Conservation (phyloP, 2,888 invertebrate genomes). For the Adela reaumurella region DNA sequence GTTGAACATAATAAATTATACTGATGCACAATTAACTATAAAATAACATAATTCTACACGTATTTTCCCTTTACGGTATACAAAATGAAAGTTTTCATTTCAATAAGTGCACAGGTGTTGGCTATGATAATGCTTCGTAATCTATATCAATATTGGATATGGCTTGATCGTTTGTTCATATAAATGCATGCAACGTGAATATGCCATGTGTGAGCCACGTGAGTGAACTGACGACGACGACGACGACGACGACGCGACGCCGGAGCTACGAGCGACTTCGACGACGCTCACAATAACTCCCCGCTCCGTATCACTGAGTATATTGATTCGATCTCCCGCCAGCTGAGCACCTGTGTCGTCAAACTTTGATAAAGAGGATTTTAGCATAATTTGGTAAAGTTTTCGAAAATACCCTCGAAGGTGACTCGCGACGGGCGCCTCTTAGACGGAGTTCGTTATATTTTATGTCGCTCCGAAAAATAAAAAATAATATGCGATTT, state of each 20-base stretch:
- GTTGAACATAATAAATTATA: too few relatives aligned
- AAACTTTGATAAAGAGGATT: conserved; percentile 25
- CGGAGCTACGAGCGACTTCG: too few relatives aligned
- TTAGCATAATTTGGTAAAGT: conserved; percentile 21
- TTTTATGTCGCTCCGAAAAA: neutral
- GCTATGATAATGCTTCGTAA: neutral
- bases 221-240: too few relatives aligned
- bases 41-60: too few relatives aligned
- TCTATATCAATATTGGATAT: neutral
- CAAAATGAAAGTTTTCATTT: neutral
- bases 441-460: conserved; percentile 9
- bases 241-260: too few relatives aligned
- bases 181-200: too few relatives aligned
- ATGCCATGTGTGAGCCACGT: too few relatives aligned
- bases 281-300: neutral
- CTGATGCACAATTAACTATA: too few relatives aligned
- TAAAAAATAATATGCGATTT: neutral
- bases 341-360: conserved; percentile 22
- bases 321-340: conserved; percentile 17
- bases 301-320: conserved; percentile 6
- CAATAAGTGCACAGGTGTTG: neutral
- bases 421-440: conserved; percentile 6
- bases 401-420: conserved; percentile 7
- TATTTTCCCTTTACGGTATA: too few relatives aligned
- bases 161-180: neutral